Evolutionary conservation across 2,888 invertebrate genomes (phyloP), one percentile per base, ranked within the genome.

Genomic region (Oscheius sp.): DNA sequence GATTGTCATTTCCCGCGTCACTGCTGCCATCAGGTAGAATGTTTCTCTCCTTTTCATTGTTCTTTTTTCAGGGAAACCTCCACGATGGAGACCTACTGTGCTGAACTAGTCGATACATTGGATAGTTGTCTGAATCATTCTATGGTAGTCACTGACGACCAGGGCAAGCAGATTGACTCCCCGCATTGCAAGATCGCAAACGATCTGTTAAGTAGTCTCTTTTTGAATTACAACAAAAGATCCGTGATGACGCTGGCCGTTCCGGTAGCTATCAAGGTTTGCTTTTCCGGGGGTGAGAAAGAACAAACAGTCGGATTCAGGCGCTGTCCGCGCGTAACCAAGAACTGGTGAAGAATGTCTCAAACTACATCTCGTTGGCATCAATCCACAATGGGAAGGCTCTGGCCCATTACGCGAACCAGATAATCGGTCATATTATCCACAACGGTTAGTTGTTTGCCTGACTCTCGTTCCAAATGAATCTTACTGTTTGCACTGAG

Each of bases 181-280:
- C 96, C 96, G 1, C 96, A 96, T 92, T 95, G 96, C 62, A 96
- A 96, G 91, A 96, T 96, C 88, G 95, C 96, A 32, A 94, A 95
- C 60, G 96, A 96, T 91, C 93, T 96, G 79, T 94, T 96, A 89
- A 95, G 95, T 83, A 95, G 95, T 90, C 94, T 96, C 90, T 96
- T 96, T 91, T 89, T 93, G 93, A 93, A 93, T 89, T 93, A 93
- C 90, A 92, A 91, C 85, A 93, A 93, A 89, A 92, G 92, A 83
- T 91, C 92, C 79, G 93, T 94, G 78, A 95, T 95, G 95, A 93
- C 93, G 87, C 90, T 93, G 72, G 94, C 95, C 59, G 91, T 96
- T 80, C 96, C 96, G 0, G 93, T 95, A 4, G 95, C 96, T 1
- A 95, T 96, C 50, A 79, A 82, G 72, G 78, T 74, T 11, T 1